Percentiles rank a stretch among this genome's conserved stretches.
These are phyloP conservation scores for Alcis repandata DNA, from an alignment of 2,888 invertebrate genomes.

Conservation along the genomic window DNA sequence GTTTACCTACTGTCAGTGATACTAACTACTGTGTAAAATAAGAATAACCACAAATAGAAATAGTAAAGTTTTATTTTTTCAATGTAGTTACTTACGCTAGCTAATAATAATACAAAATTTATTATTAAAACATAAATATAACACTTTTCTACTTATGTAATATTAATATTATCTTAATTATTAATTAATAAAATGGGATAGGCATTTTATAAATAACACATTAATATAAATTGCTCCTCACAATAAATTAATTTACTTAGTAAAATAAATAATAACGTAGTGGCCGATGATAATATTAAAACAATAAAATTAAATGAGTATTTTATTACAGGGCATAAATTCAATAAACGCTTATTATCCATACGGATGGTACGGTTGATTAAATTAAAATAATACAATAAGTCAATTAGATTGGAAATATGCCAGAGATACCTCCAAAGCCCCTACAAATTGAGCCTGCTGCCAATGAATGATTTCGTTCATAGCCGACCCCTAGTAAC, in stretches of 20 bases:
- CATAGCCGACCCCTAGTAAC: slow-evolving; percentile 10
- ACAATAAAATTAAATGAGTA: slow-evolving; percentile 12
- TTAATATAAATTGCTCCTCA: background rate
- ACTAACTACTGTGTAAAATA: too few relatives aligned
- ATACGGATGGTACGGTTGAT: slow-evolving; percentile 13
- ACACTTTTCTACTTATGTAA: too few relatives aligned
- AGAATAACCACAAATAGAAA: too few relatives aligned
- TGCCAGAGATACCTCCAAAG: slow-evolving; percentile 47
- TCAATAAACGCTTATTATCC: slow-evolving; percentile 28
- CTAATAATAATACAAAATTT: too few relatives aligned
- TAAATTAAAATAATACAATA: slow-evolving; percentile 26
- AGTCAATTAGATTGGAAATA: slow-evolving; percentile 46
- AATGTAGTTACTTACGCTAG: background rate
- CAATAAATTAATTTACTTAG: background rate
- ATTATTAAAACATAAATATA: too few relatives aligned
- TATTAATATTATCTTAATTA: background rate
- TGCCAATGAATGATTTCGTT: slow-evolving; percentile 39
- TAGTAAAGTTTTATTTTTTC: background rate
- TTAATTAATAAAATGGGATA: background rate
- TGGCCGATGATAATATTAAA: slow-evolving; percentile 8
- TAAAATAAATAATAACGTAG: slow-evolving; percentile 23
- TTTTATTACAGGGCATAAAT: slow-evolving; percentile 23
- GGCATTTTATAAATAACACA: background rate
- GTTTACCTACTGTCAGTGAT: too few relatives aligned
- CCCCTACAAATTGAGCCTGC: slow-evolving; percentile 49